Evolutionary conservation across 2,888 invertebrate genomes (phyloP), one percentile per base, ranked within the genome.

Genomic region (Agriotes lineatus): DNA sequence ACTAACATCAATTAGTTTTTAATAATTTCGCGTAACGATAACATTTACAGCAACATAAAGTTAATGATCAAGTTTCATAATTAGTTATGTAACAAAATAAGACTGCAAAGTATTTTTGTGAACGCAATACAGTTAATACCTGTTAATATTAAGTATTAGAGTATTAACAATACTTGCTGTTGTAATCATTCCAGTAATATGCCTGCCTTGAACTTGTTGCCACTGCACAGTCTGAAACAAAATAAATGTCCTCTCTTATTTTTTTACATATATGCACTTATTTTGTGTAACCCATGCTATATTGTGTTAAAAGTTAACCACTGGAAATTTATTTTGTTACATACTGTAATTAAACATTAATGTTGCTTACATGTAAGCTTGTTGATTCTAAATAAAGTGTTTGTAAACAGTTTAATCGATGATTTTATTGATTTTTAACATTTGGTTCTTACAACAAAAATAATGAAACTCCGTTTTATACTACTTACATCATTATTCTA

Each of bases 281-380:
- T 20, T 4, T 19, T 45, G 7, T 18, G 45, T 14, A 18, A 44
- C 10, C 9, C 12, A 20, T 14, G 45, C 19, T 45, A 14, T 2
- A n/a, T 45, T 45, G 19, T 12, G 37, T 12, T 12, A n/a, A 2
- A 33, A 33, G 5, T 20, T 22, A 25, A 50, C 25, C 12, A 12
- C 1, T 50, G 22, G 50, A 22, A 64, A 48, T 63, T 70, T 72
- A 72, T 70, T 61, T 67, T 67, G 67, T 67, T 70, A 56, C 63
- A 50, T 20, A 64, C 67, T 67, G 72, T 69, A 69, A 50, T 44
- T 25, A 42, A 58, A 68, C 63, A 69, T 75, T 67, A 69, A 74
- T 76, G 75, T 76, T 78, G 78, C 78, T 75, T 77, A 78, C 70
- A 72, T 78, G 77, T 78, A 78, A 78, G 78, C 78, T 78, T 77